Conservation (phyloP, 2,888 invertebrate species). For the Tortricodes alternella region DNA sequence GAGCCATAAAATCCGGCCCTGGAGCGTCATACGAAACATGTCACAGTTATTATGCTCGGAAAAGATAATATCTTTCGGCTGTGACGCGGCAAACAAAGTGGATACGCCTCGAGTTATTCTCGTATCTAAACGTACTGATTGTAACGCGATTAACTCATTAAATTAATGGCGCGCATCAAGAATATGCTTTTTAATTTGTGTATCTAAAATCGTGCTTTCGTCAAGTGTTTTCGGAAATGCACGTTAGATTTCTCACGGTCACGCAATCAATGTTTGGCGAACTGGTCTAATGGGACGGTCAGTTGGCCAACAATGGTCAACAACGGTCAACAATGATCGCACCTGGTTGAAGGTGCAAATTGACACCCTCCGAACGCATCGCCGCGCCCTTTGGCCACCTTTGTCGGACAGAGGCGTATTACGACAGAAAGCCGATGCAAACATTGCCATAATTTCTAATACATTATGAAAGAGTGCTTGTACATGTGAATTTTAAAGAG, state of each 20-base stretch:
- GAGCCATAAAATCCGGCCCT: slow-evolving; percentile 73
- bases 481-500: not conserved
- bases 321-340: slow-evolving; percentile 63
- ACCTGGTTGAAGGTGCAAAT: slow-evolving; percentile 68
- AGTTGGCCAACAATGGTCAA: slow-evolving; percentile 54
- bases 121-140: slow-evolving; percentile 59
- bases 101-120: slow-evolving; percentile 55
- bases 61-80: slow-evolving; percentile 75
- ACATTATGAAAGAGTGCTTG: slow-evolving; percentile 8
- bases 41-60: slow-evolving; percentile 81
- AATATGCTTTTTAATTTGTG: slow-evolving; percentile 22
- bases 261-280: slow-evolving; percentile 52
- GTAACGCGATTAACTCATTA: slow-evolving; percentile 43
- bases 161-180: slow-evolving; percentile 31
- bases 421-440: slow-evolving; percentile 69
- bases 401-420: slow-evolving; percentile 69
- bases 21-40: slow-evolving; percentile 74
- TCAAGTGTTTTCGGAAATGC: slow-evolving; percentile 40
- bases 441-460: slow-evolving; percentile 65
- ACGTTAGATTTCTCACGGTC: slow-evolving; percentile 72
- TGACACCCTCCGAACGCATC: slow-evolving; percentile 70
- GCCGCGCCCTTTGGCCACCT: slow-evolving; percentile 63
- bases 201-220: slow-evolving; percentile 9
- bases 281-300: slow-evolving; percentile 70
- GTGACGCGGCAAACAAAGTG: slow-evolving; percentile 67